Evolutionary conservation across 2,113 vertebrate species (phyloP).

Genomic region (Otus sunia): DNA sequence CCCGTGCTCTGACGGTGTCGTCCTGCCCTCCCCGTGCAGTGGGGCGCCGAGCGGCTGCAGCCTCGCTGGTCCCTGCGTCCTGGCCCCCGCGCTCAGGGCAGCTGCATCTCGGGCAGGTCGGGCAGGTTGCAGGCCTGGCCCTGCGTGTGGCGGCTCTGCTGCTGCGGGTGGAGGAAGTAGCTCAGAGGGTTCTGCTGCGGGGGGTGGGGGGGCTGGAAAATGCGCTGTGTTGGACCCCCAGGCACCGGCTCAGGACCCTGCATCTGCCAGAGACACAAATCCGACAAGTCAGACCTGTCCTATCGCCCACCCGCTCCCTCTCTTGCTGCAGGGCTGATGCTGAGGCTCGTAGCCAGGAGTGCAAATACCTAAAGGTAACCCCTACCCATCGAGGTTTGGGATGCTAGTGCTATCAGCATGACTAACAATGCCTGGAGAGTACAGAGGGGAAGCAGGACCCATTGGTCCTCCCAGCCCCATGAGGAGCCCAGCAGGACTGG

Average conservation of each 20-base stretch:
- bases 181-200: constrained; percentile 71
- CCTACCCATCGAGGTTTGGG: not conserved
- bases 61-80: not conserved
- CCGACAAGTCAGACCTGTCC: not conserved
- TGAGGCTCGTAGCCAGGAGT: not conserved
- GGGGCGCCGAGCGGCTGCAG: not conserved
- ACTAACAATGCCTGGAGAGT: not conserved
- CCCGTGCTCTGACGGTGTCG: accelerated
- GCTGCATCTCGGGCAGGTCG: constrained; percentile 79
- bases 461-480: not conserved
- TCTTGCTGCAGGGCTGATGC: not conserved
- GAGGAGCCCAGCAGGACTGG: not conserved
- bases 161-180: constrained; percentile 75
- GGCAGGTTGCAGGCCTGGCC: constrained; percentile 74
- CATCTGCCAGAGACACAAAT: constrained; percentile 70
- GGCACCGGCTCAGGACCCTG: constrained; percentile 73
- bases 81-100: constrained; percentile 59
- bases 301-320: not conserved
- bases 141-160: constrained; percentile 51
- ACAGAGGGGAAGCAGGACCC: not conserved
- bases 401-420: not conserved
- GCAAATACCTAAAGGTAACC: not conserved
- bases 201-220: constrained; percentile 73
- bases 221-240: constrained; percentile 47
- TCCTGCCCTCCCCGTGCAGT: accelerated